Evolutionary conservation across 2,888 invertebrate species (phyloP).

Genomic region (Euphydryas editha): DNA sequence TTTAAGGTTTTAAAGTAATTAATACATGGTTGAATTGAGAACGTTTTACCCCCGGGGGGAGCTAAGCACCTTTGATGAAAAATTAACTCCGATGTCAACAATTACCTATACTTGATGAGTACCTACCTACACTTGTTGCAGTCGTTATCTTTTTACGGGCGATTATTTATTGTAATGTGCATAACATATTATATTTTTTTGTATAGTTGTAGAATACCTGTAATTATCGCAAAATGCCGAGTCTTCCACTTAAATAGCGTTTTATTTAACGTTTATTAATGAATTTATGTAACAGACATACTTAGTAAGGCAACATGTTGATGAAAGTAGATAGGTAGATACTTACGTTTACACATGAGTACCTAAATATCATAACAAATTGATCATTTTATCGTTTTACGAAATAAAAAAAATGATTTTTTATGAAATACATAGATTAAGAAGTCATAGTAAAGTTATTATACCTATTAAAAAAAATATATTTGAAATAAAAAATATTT

Average conservation of each 20-base stretch:
- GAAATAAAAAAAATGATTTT: too few species aligned
- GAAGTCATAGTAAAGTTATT: too few species aligned
- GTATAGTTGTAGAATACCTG: background rate
- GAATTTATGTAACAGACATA: background rate
- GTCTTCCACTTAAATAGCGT: background rate
- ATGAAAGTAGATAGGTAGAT: background rate
- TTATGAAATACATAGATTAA: too few species aligned
- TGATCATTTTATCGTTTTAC: too few species aligned
- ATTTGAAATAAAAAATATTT: too few species aligned
- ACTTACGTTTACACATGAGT: background rate
- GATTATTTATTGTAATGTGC: slow-evolving; percentile 15
- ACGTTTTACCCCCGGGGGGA: slow-evolving; percentile 71
- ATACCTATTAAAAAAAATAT: too few species aligned
- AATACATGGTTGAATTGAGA: slow-evolving; percentile 45
- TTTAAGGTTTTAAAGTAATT: slow-evolving; percentile 46
- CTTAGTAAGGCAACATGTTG: background rate
- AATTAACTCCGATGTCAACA: slow-evolving; percentile 32
- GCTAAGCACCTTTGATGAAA: slow-evolving; percentile 29
- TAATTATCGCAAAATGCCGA: background rate
- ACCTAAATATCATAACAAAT: too few species aligned
- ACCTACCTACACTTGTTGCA: background rate
- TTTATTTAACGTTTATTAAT: too few species aligned
- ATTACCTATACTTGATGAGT: slow-evolving; percentile 28
- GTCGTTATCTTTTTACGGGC: slow-evolving; percentile 12
- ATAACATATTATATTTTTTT: background rate